Conservation (phyloP, 2,888 invertebrate genomes). For the Glyphotaelius pellucidus region DNA sequence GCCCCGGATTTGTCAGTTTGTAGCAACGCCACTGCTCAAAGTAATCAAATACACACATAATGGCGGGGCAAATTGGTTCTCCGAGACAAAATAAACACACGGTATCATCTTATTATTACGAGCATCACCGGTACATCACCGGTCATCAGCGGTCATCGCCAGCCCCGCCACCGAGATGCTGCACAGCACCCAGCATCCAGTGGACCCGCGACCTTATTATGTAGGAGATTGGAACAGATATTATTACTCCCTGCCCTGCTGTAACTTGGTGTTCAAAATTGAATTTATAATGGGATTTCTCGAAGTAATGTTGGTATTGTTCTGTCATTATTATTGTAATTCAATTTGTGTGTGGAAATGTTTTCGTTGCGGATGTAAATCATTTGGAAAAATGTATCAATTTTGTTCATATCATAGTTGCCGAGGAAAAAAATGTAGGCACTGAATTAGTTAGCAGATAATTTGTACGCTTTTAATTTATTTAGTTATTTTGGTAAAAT, state of each 20-base stretch:
- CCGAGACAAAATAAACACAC: constrained; percentile 31
- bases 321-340: background rate
- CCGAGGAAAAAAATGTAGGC: too few relatives aligned
- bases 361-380: background rate
- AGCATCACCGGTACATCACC: constrained; percentile 3
- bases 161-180: background rate
- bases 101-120: background rate
- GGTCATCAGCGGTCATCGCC: constrained; percentile 8
- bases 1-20: background rate
- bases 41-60: constrained; percentile 21
- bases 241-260: background rate
- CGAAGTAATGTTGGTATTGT: background rate
- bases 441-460: too few relatives aligned
- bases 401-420: background rate
- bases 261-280: constrained; percentile 16
- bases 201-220: constrained; percentile 24
- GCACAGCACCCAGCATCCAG: background rate
- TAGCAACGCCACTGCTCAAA: background rate
- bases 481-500: too few relatives aligned
- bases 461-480: too few relatives aligned
- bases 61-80: constrained; percentile 22
- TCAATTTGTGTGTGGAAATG: background rate
- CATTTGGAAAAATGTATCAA: background rate
- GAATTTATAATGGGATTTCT: constrained; percentile 43
- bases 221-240: constrained; percentile 7